phyloP scores from a whole-genome alignment of 2,113 vertebrate species.

The Oryctolagus cuniculus region mOryCun1.1 NC_091438.1:78522501-78523000 shows the following conservation, averaged over 20 bases:
- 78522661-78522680: neutral
- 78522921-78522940: neutral
- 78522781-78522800: neutral
- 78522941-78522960: neutral
- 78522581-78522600: neutral
- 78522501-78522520: neutral
- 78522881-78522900: neutral
- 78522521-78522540: neutral
- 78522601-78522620: neutral
- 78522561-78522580: slow-evolving; percentile 36
- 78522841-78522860: neutral
- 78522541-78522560: neutral
- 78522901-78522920: neutral
- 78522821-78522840: neutral
- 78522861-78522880: neutral
- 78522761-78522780: neutral
- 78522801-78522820: neutral
- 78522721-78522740: slow-evolving; percentile 38
- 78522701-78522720: neutral
- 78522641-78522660: neutral
- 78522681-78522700: slow-evolving; percentile 24
- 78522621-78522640: neutral
- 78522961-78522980: slow-evolving; percentile 7
- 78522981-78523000: neutral
- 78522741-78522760: neutral